phyloP scores from a whole-genome alignment of 2,113 vertebrate genomes.

The Corvus moneduloides region DNA sequence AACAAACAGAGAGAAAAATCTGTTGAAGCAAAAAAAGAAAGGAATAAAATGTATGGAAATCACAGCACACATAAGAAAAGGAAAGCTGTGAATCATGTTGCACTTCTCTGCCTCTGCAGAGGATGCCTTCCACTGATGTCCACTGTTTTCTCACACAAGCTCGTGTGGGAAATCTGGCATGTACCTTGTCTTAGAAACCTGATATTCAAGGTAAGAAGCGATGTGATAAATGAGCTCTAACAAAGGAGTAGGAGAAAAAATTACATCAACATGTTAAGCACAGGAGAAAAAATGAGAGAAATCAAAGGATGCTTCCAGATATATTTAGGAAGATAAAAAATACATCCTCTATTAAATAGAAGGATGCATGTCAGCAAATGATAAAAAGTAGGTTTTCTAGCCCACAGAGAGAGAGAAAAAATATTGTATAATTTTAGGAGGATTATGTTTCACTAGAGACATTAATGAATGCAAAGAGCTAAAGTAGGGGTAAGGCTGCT shows the following conservation, averaged over 20 bases:
- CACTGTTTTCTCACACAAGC: not conserved
- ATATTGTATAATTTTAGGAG: not conserved
- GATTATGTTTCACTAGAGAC: conserved; percentile 14
- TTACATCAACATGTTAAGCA: not conserved
- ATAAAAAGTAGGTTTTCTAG: conserved; percentile 7
- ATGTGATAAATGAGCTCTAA: not conserved
- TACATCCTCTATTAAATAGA: not conserved
- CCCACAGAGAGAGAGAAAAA: not conserved
- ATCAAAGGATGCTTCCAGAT: not conserved
- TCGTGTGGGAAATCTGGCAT: not conserved
- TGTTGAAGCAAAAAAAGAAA: not conserved
- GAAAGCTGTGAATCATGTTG: not conserved
- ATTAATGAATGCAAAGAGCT: not conserved
- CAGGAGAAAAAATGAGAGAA: not conserved
- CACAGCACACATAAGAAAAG: not conserved
- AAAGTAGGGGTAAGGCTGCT: conserved; percentile 3
- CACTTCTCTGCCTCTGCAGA: not conserved
- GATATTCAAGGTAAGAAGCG: not conserved
- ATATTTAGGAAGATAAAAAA: not conserved
- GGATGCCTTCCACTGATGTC: not conserved
- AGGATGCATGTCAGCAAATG: not conserved
- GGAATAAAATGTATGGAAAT: not conserved
- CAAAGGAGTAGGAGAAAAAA: not conserved
- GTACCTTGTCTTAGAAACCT: not conserved
- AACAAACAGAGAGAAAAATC: not conserved